Percentiles rank a stretch among this genome's conserved stretches.
These are phyloP conservation scores for Tympanuchus pallidicinctus DNA, from an alignment of 2,113 vertebrate species.

Conservation along the genomic window DNA sequence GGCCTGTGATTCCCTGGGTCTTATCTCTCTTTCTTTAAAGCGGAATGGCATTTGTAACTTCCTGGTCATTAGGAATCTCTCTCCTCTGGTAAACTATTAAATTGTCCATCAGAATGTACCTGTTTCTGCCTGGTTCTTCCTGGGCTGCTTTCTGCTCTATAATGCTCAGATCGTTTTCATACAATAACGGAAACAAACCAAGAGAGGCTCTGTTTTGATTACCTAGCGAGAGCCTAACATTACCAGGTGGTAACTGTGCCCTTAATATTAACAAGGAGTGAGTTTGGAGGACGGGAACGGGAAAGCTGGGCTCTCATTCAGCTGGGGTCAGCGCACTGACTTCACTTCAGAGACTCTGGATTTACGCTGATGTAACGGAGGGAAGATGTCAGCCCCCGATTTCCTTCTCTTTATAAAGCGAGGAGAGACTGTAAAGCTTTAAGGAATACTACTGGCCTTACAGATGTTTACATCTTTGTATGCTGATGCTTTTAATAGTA, in stretches of 20 bases:
- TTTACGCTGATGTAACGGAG: conserved; percentile 13
- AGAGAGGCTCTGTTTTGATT: not conserved
- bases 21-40: conserved; percentile 64
- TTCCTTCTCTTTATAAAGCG: conserved; percentile 23
- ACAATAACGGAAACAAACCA: not conserved
- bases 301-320: not conserved
- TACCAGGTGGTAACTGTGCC: not conserved
- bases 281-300: not conserved
- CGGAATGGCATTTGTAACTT: conserved; percentile 63
- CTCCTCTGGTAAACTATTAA: conserved; percentile 22
- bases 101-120: conserved; percentile 14
- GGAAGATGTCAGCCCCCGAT: not conserved
- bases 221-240: not conserved
- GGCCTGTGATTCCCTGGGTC: conserved; percentile 41
- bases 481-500: not conserved
- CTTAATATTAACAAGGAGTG: not conserved
- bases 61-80: conserved; percentile 50
- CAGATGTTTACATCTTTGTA: not conserved
- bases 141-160: not conserved
- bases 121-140: conserved; percentile 29
- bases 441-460: not conserved
- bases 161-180: not conserved
- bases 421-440: not conserved
- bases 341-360: conserved; percentile 30
- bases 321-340: not conserved